Evolutionary conservation across 2,797 vertebrate species (phyloP), one percentile per base, ranked within the genome.

Genomic region (Tympanoctomys barrerae): DNA sequence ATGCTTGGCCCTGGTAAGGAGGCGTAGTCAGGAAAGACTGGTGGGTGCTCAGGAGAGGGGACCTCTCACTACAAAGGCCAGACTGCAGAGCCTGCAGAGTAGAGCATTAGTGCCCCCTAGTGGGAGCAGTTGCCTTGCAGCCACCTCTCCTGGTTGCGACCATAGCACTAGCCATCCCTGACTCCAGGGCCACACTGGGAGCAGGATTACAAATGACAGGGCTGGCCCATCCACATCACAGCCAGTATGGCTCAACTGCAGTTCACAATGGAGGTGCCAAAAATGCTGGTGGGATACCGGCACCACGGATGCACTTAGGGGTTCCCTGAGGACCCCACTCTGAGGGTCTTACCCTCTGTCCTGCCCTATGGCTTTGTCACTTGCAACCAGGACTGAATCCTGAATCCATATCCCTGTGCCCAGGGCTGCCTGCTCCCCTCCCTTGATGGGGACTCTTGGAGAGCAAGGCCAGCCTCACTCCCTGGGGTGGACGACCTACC

Each of bases 81-180:
- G 24, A 10, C 24, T 1, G n/a, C 0, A 26, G 26, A 42, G 78
- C 70, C 49, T 24, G 79, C 52, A 66, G 73, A 42, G 64, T 0
- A 28, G 75, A 39, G 8, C 6, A 0, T 57, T 78, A 79, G 36
- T 71, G 88, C 86, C 96, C 96, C 78, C 97, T 95, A 91, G 95
- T 91, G 96, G 95, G 36, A 62, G 84, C 16, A 5, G 28, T 3
- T 0, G 0, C 28, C 11, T 49, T 24, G 68, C 83, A 79, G 80
- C 71, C 2, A 11, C 26, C 59, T 52, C 22, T 52, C 52, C 6
- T 1, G 18, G 0, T 49, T 2, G 6, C 0, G 7, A 80, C 59
- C 62, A 49, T 6, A 3, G 62, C 26, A 1, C 9, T 28, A 1
- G 80, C 18, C 19, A 14, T 42, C 11, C 9, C 7, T 2, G 68